These are phyloP conservation scores for Elachura formosa DNA, from an alignment of 2,113 vertebrate species.

Conservation along the genomic window DNA sequence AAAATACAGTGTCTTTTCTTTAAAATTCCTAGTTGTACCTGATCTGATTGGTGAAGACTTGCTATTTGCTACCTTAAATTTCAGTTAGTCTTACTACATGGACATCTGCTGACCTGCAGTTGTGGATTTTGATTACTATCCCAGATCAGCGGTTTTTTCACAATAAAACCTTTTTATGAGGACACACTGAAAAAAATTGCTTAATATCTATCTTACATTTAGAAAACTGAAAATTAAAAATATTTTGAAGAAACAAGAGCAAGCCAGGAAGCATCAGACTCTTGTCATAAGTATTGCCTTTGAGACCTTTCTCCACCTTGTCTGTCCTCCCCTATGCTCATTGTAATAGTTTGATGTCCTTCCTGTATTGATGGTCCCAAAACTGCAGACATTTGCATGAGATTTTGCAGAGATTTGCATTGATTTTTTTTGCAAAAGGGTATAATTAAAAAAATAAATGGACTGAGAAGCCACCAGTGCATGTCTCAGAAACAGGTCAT, in stretches of 20 bases:
- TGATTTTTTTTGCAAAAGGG: neutral
- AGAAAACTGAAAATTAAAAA: neutral
- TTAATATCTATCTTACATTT: neutral
- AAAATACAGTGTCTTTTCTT: neutral
- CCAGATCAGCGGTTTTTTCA: neutral
- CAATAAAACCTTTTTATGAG: neutral
- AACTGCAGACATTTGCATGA: neutral
- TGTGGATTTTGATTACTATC: neutral
- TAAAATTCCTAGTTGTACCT: neutral
- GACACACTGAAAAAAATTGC: neutral
- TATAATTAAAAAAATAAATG: neutral
- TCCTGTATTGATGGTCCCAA: neutral
- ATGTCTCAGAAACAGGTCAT: neutral
- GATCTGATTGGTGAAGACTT: neutral
- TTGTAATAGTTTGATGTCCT: neutral
- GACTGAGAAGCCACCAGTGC: neutral
- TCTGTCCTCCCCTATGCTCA: neutral
- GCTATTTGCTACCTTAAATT: neutral
- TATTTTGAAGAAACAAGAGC: neutral
- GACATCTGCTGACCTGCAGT: neutral
- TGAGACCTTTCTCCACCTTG: neutral
- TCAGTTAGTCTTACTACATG: neutral
- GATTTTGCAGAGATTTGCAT: neutral
- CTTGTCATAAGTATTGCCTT: neutral
- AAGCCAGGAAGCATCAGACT: neutral